Evolutionary conservation across 2,113 vertebrate genomes (phyloP).

Genomic region (Xiphophorus couchianus): DNA sequence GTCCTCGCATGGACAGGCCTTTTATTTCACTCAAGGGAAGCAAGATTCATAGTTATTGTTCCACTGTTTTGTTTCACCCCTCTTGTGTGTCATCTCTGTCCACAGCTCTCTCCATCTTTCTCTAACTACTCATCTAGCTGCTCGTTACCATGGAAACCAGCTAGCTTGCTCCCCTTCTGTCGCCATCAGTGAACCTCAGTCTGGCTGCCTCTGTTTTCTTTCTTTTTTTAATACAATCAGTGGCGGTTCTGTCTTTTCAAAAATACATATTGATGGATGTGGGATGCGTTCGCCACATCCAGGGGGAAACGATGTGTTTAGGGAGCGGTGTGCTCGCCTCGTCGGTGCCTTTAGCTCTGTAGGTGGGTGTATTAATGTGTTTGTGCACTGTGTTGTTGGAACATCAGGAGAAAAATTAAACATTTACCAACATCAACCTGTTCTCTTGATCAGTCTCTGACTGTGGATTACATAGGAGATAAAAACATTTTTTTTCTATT

Average conservation of each 20-base stretch:
- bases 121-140: slow-evolving; percentile 47
- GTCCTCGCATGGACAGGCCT: too few species aligned
- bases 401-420: background rate
- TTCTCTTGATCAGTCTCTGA: background rate
- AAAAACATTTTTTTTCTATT: background rate
- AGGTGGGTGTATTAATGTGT: background rate
- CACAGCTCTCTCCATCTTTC: slow-evolving; percentile 27
- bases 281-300: background rate
- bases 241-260: background rate
- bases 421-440: background rate
- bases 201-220: background rate
- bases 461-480: background rate
- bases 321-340: background rate
- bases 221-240: background rate
- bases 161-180: slow-evolving; percentile 47
- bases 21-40: background rate
- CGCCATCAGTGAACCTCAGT: slow-evolving; percentile 14
- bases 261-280: background rate
- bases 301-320: background rate
- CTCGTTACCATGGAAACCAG: slow-evolving; percentile 75
- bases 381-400: background rate
- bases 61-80: slow-evolving; percentile 25
- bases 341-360: background rate
- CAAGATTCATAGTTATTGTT: background rate
- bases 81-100: slow-evolving; percentile 17